Conservation (phyloP, 2,888 invertebrate genomes). For the Osedax fenrisi region DNA sequence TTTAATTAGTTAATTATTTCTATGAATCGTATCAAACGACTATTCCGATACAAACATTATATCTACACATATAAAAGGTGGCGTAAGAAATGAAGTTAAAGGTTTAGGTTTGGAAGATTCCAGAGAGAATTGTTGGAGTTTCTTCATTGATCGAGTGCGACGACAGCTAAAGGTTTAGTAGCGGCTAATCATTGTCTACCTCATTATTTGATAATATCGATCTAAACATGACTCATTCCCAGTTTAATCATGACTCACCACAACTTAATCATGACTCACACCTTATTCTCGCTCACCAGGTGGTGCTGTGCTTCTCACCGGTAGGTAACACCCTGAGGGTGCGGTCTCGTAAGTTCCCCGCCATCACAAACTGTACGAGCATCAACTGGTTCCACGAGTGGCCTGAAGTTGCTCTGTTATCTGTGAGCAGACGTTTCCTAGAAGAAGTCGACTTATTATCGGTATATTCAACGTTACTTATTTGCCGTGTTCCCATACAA, state of each 20-base stretch:
- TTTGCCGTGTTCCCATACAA: no score
- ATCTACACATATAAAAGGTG: conserved; percentile 52
- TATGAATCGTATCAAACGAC: no score
- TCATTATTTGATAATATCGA: neutral
- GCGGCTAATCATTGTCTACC: no score
- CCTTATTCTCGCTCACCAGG: conserved; percentile 54
- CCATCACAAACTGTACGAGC: conserved; percentile 82
- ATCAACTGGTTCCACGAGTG: conserved; percentile 98
- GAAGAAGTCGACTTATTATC: conserved; percentile 68
- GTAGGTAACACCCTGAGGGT: conserved; percentile 83
- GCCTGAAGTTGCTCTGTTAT: conserved; percentile 90
- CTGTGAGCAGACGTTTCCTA: conserved; percentile 77
- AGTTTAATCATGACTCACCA: neutral
- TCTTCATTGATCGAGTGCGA: conserved; percentile 85
- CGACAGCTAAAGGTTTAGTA: conserved; percentile 55
- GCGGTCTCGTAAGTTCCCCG: conserved; percentile 84
- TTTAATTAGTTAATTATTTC: no score
- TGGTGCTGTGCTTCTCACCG: conserved; percentile 91
- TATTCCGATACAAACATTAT: no score
- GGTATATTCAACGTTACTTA: conserved; percentile 55
- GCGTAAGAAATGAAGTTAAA: conserved; percentile 57
- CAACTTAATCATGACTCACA: no score
- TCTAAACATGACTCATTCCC: neutral
- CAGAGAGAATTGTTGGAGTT: conserved; percentile 90
- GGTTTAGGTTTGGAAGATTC: conserved; percentile 77